Evolutionary conservation across 1,140 invertebrate genomes (phyloP).

Genomic region (Drosophila biarmipes): DNA sequence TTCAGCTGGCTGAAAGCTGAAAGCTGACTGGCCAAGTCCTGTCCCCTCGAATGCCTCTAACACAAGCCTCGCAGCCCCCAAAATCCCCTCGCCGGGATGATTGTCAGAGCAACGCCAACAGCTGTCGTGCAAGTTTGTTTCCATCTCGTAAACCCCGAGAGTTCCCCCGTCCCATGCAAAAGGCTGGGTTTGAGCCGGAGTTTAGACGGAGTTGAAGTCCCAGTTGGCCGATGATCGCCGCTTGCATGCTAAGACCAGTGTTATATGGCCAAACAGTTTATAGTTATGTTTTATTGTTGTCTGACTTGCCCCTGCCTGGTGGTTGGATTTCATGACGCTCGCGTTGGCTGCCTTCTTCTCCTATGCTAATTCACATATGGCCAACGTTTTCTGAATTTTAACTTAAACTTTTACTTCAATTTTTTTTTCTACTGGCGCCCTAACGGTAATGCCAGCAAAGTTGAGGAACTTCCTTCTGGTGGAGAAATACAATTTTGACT

Average conservation of each 20-base stretch:
- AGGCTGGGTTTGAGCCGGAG: slow-evolving; percentile 4
- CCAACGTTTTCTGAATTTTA: slow-evolving; percentile 62
- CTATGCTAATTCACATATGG: slow-evolving; percentile 64
- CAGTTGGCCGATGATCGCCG: slow-evolving; percentile 47
- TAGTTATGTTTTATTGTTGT: slow-evolving; percentile 66
- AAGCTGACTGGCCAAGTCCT: slow-evolving; percentile 44
- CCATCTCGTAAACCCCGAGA: slow-evolving; percentile 38
- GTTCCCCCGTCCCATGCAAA: slow-evolving; percentile 6
- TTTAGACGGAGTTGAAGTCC: slow-evolving; percentile 15
- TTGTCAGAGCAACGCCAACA: slow-evolving; percentile 74
- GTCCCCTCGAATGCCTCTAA: slow-evolving; percentile 38
- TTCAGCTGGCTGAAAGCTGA: slow-evolving; percentile 64
- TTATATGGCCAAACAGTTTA: slow-evolving; percentile 50
- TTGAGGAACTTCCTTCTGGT: background rate
- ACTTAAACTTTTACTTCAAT: slow-evolving; percentile 42
- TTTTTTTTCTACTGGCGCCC: slow-evolving; percentile 25
- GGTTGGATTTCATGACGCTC: slow-evolving; percentile 48
- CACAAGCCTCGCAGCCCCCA: background rate
- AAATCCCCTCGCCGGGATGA: slow-evolving; percentile 17
- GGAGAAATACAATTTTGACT: background rate
- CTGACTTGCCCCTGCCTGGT: slow-evolving; percentile 12
- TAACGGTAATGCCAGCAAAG: slow-evolving; percentile 23
- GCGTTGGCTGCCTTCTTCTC: slow-evolving; percentile 23
- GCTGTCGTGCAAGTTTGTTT: slow-evolving; percentile 69
- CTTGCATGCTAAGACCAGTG: slow-evolving; percentile 53